Percentiles rank a stretch among this genome's conserved stretches.
Conservation (phyloP, 1,140 invertebrate species). For the Aphaenogaster ashmeadi region DNA sequence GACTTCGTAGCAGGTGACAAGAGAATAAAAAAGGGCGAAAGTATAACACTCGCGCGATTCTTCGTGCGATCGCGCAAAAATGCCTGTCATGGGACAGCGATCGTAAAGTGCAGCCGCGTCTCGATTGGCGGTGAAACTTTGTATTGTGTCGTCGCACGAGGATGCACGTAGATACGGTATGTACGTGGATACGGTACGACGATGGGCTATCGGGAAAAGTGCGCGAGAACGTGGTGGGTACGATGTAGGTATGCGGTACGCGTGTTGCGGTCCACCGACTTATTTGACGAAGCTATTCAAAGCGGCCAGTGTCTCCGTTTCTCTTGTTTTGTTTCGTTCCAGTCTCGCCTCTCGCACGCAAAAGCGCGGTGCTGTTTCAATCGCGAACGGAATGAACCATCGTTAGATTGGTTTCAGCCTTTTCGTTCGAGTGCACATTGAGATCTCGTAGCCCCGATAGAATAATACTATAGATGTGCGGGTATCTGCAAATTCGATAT, state of each 20-base stretch:
- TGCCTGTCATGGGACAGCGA: neutral
- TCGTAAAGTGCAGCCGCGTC: constrained; percentile 51
- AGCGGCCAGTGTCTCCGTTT: constrained; percentile 27
- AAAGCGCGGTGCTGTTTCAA: neutral
- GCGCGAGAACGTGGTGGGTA: neutral
- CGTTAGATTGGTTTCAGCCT: constrained; percentile 47
- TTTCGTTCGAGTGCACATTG: neutral
- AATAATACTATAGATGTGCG: neutral
- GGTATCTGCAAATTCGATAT: constrained; percentile 14
- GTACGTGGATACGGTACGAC: neutral
- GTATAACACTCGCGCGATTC: constrained; percentile 1
- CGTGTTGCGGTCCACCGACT: constrained; percentile 56
- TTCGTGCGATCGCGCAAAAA: constrained; percentile 16
- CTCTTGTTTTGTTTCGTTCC: constrained; percentile 8
- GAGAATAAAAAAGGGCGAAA: constrained; percentile 20
- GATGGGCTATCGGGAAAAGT: neutral
- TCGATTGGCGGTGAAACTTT: constrained; percentile 28
- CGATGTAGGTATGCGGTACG: constrained; percentile 19
- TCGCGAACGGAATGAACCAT: constrained; percentile 20
- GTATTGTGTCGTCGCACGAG: constrained; percentile 12
- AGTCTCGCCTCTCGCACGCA: neutral
- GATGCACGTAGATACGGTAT: neutral
- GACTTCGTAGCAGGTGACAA: constrained; percentile 51
- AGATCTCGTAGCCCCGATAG: neutral
- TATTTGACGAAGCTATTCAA: constrained; percentile 61